Conservation (phyloP, 2,113 vertebrate genomes). For the Sinocyclocheilus rhinocerous region DNA sequence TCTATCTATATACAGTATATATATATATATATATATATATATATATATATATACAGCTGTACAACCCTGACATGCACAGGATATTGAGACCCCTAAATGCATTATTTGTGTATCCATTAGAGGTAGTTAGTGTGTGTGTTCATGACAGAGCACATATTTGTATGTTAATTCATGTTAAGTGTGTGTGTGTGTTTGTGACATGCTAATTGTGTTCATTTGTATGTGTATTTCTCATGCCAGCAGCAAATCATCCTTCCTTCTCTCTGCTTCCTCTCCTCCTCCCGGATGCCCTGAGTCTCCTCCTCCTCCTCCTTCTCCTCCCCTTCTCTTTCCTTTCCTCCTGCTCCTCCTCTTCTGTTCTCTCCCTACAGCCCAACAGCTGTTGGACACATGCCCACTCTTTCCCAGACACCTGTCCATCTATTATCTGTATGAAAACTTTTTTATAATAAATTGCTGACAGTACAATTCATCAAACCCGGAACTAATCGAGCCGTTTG, state of each 20-base stretch:
- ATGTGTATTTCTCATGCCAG: neutral
- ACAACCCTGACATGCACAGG: neutral
- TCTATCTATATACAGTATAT: no score
- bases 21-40: no score
- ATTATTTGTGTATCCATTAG: neutral
- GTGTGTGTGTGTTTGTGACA: neutral
- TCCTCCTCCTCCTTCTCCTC: no score
- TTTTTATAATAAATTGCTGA: no score
- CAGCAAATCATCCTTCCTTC: neutral
- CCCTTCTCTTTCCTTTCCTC: neutral
- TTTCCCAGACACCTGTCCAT: constrained; percentile 34
- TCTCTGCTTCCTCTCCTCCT: neutral
- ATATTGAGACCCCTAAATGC: neutral
- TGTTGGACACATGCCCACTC: constrained; percentile 25
- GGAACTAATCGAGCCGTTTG: no score
- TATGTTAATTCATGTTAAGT: neutral
- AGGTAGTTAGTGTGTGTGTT: neutral
- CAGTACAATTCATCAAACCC: no score
- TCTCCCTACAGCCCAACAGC: neutral
- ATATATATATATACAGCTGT: neutral
- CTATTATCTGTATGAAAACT: constrained; percentile 28
- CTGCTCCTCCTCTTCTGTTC: constrained; percentile 8
- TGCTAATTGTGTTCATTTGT: constrained; percentile 15
- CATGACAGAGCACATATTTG: neutral
- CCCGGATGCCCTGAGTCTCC: neutral